Evolutionary conservation across 2,113 vertebrate genomes (phyloP).

Genomic region (Stercorarius parasiticus): DNA sequence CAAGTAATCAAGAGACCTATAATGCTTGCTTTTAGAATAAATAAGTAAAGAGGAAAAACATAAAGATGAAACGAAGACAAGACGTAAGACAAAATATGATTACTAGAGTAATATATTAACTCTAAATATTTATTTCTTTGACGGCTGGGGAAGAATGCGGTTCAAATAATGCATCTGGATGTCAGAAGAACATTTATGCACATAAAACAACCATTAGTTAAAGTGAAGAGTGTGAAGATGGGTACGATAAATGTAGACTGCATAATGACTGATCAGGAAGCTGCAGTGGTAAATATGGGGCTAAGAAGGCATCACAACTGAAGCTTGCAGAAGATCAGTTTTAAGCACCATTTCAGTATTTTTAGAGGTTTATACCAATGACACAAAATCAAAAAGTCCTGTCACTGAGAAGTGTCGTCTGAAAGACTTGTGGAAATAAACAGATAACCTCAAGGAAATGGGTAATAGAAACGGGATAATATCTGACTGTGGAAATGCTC

Average conservation of each 20-base stretch:
- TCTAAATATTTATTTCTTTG: not conserved
- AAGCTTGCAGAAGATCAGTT: not conserved
- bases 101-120: not conserved
- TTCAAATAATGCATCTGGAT: not conserved
- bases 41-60: not conserved
- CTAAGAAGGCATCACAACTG: not conserved
- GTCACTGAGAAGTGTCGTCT: not conserved
- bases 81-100: not conserved
- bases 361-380: not conserved
- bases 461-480: rapidly evolving
- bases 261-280: not conserved
- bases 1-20: not conserved
- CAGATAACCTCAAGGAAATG: not conserved
- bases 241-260: not conserved
- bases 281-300: not conserved
- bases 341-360: not conserved
- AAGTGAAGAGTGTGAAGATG: not conserved
- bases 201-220: not conserved
- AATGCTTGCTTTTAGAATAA: not conserved
- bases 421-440: not conserved
- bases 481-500: not conserved
- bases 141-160: not conserved
- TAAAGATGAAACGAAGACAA: not conserved
- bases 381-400: not conserved
- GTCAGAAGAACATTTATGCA: not conserved